Conservation (phyloP, 1,140 invertebrate genomes). For the Myzus persicae region DNA sequence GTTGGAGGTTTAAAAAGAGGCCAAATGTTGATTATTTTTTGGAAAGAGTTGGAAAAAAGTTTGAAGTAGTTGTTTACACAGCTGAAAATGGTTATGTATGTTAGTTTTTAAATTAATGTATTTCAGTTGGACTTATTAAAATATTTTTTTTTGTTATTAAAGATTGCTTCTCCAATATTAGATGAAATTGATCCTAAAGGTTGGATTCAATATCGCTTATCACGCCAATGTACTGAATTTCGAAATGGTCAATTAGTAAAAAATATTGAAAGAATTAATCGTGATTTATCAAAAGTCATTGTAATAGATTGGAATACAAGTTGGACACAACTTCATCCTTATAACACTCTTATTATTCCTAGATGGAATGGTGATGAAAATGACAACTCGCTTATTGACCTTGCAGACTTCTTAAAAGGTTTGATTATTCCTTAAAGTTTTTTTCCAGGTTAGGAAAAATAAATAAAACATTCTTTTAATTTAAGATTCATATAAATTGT, state of each 20-base stretch:
- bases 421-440: background rate
- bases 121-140: background rate
- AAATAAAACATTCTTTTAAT: background rate
- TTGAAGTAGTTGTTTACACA: constrained; percentile 97
- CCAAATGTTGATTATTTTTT: constrained; percentile 96
- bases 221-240: constrained; percentile 95
- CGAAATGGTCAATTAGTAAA: constrained; percentile 95
- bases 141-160: constrained; percentile 9
- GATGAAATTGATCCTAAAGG: constrained; percentile 91
- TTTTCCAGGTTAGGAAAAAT: background rate
- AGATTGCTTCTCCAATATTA: constrained; percentile 84
- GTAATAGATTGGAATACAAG: constrained; percentile 94
- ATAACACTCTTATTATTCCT: constrained; percentile 87
- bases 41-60: constrained; percentile 87
- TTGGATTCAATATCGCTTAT: constrained; percentile 89
- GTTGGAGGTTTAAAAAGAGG: constrained; percentile 96
- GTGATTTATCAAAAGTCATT: constrained; percentile 95
- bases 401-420: constrained; percentile 82
- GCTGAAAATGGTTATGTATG: constrained; percentile 80
- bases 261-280: constrained; percentile 91
- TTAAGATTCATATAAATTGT: background rate
- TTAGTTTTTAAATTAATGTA: background rate
- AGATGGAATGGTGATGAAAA: constrained; percentile 94
- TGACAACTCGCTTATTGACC: constrained; percentile 86
- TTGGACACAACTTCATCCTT: constrained; percentile 85